Evolutionary conservation across 2,113 vertebrate genomes (phyloP).

Genomic region (Morphnarchus princeps): DNA sequence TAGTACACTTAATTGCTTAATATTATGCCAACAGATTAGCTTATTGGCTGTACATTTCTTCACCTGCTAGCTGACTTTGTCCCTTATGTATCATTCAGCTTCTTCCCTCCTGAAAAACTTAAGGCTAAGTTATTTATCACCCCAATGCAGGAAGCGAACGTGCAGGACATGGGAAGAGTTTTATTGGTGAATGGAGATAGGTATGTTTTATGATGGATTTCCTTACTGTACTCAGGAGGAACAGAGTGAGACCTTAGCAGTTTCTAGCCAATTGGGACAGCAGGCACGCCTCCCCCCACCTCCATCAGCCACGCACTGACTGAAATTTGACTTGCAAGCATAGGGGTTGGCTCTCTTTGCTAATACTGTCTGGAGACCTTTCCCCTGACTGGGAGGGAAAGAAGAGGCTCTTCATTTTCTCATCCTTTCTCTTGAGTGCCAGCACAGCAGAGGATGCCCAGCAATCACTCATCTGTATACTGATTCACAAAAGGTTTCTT

Average conservation of each 20-base stretch:
- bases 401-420: not conserved
- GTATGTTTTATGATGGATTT: not conserved
- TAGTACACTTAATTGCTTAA: not conserved
- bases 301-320: not conserved
- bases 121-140: not conserved
- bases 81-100: not conserved
- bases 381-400: not conserved
- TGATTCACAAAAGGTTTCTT: not conserved
- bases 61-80: not conserved
- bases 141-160: fast-evolving
- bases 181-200: not conserved
- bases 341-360: not conserved
- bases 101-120: not conserved
- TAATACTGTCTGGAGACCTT: not conserved
- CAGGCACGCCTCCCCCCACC: not conserved
- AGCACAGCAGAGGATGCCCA: not conserved
- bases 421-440: not conserved
- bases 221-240: not conserved
- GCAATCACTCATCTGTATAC: not conserved
- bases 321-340: not conserved
- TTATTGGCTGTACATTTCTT: not conserved
- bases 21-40: not conserved
- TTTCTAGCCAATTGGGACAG: not conserved
- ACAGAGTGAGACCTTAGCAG: not conserved
- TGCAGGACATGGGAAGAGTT: not conserved